A percentile compares a stretch with the other conserved stretches of the same genome.
These are phyloP conservation scores for Drosophila mayaguana DNA, from an alignment of 2,888 invertebrate genomes.

Conservation along the genomic window DNA sequence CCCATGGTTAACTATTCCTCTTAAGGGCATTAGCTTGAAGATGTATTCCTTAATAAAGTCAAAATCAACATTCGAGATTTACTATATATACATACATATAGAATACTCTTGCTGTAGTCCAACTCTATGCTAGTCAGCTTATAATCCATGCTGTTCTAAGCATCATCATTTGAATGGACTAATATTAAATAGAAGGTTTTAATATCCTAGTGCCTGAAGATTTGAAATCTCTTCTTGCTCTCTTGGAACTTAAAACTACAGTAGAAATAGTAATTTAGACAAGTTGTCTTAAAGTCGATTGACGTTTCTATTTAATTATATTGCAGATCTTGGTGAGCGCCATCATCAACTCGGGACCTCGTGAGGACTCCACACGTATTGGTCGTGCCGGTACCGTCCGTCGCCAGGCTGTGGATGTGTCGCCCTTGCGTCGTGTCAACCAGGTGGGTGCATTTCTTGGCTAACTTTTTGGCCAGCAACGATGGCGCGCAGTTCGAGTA, in stretches of 20 bases:
- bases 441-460: conserved; percentile 86
- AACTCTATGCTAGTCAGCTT: conserved; percentile 36
- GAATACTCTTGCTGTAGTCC: conserved; percentile 28
- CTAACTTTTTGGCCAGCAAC: conserved; percentile 43
- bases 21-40: conserved; percentile 8
- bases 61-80: not conserved
- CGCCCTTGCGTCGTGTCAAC: conserved; percentile 98
- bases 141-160: conserved; percentile 20
- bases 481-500: conserved; percentile 61
- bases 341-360: conserved; percentile 99
- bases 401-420: conserved; percentile 99
- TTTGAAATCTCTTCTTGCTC: conserved; percentile 46
- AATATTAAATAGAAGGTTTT: conserved; percentile 41
- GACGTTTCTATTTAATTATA: not conserved
- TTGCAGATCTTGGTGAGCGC: conserved; percentile 95
- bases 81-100: not conserved
- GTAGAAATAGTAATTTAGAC: not conserved
- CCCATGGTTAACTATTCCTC: conserved; percentile 33
- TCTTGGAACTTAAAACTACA: conserved; percentile 68
- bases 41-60: conserved; percentile 18
- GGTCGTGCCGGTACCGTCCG: conserved; percentile 99
- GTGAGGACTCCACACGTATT: conserved; percentile 99
- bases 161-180: conserved; percentile 37
- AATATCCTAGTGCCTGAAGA: conserved; percentile 66
- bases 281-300: not conserved